Evolutionary conservation across 92 coral and sea anemone species (phyloP).

Genomic region (Virgularia gustaviana): DNA sequence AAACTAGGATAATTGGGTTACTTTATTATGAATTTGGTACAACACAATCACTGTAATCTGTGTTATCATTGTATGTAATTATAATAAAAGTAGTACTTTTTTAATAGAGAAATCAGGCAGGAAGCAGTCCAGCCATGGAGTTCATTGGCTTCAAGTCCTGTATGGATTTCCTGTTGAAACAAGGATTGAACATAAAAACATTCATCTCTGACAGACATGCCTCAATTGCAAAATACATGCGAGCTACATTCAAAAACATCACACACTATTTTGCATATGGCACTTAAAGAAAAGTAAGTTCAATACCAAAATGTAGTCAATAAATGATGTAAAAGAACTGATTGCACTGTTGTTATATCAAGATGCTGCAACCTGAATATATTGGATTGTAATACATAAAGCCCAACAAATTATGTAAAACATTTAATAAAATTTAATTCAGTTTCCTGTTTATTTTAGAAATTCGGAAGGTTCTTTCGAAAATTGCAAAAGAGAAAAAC

Average conservation of each 20-base stretch:
- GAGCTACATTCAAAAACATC: constrained; percentile 1
- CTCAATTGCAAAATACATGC: constrained; percentile 32
- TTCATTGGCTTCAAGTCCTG: constrained; percentile 21
- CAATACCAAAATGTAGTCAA: too few species aligned
- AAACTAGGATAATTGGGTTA: not conserved
- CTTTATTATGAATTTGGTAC: not conserved
- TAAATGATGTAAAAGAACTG: too few species aligned
- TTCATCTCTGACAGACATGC: constrained; percentile 43
- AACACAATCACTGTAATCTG: not conserved
- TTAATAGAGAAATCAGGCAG: not conserved
- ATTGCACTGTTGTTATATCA: too few species aligned
- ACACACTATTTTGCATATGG: constrained; percentile 32
- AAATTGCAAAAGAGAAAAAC: too few species aligned
- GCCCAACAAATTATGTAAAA: too few species aligned
- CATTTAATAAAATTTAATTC: not conserved
- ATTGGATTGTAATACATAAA: too few species aligned
- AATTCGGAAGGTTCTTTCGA: not conserved
- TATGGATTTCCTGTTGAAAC: constrained; percentile 23
- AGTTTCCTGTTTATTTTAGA: too few species aligned
- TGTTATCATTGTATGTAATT: too few species aligned
- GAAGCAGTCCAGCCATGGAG: constrained; percentile 33
- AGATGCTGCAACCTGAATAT: too few species aligned
- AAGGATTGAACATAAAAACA: constrained; percentile 16
- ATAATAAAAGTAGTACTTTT: not conserved
- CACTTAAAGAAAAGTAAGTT: constrained; percentile 41